A percentile compares a stretch with the other conserved stretches of the same genome.
phyloP scores from a whole-genome alignment of 1,140 invertebrate genomes.

The Drosophila watanabei region DNA sequence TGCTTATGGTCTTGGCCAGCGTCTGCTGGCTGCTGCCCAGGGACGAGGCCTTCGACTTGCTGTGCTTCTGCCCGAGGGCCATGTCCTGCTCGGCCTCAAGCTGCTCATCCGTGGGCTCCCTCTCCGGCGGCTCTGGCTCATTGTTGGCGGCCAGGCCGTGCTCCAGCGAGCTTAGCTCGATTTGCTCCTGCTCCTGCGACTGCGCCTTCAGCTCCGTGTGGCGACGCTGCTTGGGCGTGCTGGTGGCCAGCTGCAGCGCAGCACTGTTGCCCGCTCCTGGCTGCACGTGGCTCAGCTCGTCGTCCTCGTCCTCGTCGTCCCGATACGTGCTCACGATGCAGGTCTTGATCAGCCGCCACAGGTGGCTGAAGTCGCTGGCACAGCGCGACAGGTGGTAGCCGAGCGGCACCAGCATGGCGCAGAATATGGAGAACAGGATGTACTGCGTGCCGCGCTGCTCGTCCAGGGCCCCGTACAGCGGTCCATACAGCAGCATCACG shows the following conservation, averaged over 20 bases:
- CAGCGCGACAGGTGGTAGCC: conserved; percentile 97
- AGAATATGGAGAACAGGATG: conserved; percentile 98
- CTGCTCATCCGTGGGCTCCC: conserved; percentile 13
- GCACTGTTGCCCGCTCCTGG: background rate
- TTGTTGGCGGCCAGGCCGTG: conserved; percentile 36
- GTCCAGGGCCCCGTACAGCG: conserved; percentile 93
- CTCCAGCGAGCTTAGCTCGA: conserved; percentile 73
- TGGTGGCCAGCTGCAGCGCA: conserved; percentile 36
- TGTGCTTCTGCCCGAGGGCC: conserved; percentile 46
- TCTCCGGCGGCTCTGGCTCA: conserved; percentile 2
- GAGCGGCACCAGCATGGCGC: conserved; percentile 94
- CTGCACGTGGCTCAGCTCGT: conserved; percentile 64
- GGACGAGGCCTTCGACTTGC: conserved; percentile 78
- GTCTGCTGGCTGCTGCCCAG: conserved; percentile 81
- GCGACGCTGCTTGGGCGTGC: conserved; percentile 41
- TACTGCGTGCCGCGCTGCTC: conserved; percentile 95
- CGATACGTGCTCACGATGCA: conserved; percentile 81
- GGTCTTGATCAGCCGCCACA: conserved; percentile 94
- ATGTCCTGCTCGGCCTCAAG: conserved; percentile 26
- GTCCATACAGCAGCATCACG: conserved; percentile 94
- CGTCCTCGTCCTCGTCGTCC: conserved; percentile 82
- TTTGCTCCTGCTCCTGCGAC: conserved; percentile 55
- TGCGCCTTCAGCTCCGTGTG: conserved; percentile 3
- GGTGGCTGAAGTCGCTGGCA: conserved; percentile 95
- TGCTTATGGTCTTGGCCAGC: conserved; percentile 66